Percentiles rank a stretch among this genome's conserved stretches.
phyloP scores from a whole-genome alignment of 30 jellyfish, hydroid and myxozoan genomes.

The Aurelia coerulea region DNA sequence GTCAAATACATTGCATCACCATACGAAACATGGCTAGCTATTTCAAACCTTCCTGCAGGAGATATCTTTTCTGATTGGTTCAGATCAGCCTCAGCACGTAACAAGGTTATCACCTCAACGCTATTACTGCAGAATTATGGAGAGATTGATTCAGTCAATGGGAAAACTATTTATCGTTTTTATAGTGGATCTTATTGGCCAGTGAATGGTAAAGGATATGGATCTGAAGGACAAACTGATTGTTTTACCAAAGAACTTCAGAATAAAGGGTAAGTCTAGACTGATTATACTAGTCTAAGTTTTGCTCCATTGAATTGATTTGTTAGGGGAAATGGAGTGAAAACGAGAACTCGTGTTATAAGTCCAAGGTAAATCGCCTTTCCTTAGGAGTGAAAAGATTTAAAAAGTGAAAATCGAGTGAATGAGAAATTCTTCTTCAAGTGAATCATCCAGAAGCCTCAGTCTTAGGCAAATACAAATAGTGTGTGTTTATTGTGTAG shows the following conservation, averaged over 20 bases:
- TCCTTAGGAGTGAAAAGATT: too few species aligned
- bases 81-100: conserved; percentile 66
- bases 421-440: too few species aligned
- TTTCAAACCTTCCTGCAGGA: conserved; percentile 62
- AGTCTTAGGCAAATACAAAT: too few species aligned
- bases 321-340: neutral
- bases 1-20: conserved; percentile 76
- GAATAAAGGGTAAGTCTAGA: conserved; percentile 70
- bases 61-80: conserved; percentile 85
- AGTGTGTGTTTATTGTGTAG: too few species aligned
- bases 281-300: neutral
- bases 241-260: conserved; percentile 61
- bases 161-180: conserved; percentile 52
- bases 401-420: too few species aligned
- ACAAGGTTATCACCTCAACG: conserved; percentile 40
- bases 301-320: too few species aligned
- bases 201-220: conserved; percentile 79
- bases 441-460: too few species aligned
- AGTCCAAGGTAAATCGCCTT: too few species aligned
- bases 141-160: conserved; percentile 72
- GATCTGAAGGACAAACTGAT: conserved; percentile 76
- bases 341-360: too few species aligned
- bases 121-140: conserved; percentile 59
- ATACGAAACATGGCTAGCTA: conserved; percentile 89
- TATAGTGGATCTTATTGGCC: conserved; percentile 78